Base-by-base conservation (phyloP, 2,113 vertebrate species). In the Paedocypris sp. region DNA sequence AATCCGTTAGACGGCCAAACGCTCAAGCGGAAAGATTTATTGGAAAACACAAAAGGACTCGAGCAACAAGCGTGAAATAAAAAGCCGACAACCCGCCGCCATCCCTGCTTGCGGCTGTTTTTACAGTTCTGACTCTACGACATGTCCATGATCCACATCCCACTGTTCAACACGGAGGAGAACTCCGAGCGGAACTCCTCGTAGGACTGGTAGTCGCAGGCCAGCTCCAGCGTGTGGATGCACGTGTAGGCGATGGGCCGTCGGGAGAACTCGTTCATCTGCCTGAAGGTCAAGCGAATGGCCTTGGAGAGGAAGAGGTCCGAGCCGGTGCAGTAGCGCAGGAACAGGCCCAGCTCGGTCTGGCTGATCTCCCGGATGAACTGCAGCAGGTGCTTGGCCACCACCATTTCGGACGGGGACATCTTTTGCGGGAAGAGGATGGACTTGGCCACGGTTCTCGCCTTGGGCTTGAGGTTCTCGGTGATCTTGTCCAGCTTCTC, bases 181-280 rank as follows among this genome's bases (percentile, higher is more conserved):
- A 66, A 66, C 41, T 66, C 64, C n/a, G 47, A 16, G 16, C 50
- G 22, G 25, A 60, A 66, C 52, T 60, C 54, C 23, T 33, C 23
- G 52, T 23, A 51, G 22, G 3, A 42, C 12, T 22, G 31, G 35
- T 66, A 60, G 36, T 42, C 39, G n/a, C 56, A 52, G 11, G 56
- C 56, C 8, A 67, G 23, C 57, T 63, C 50, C 35, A 68, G 20
- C 4, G 11, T 7, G 18, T 46, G 48, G 35, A 25, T 49, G 18
- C 58, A 67, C 9, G 65, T 67, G 59, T 67, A 49, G 12, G 58
- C 58, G 6, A 62, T 9, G 4, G 59, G 51, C 26, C 41, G 15
- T 20, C 66, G 56, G 22, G 32, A 5, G 20, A 57, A 62, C 25
- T 62, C 19, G 7, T 23, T 39, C 42, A 57, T 62, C 25, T 57